Evolutionary conservation across 2,797 vertebrate genomes (phyloP), one percentile per base, ranked within the genome.

Genomic region (Trichosurus vulpecula): DNA sequence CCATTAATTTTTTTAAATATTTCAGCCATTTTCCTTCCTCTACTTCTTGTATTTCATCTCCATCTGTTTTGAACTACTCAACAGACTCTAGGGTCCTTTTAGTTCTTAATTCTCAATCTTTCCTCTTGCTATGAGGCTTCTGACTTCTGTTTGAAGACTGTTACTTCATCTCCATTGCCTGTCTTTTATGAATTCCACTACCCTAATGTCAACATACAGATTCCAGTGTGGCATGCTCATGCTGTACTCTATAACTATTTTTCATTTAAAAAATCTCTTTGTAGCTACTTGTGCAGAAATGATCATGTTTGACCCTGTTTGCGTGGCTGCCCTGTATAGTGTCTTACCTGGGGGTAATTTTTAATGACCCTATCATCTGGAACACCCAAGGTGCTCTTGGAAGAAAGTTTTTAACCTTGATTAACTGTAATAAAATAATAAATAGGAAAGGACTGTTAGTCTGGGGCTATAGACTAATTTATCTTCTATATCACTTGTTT

Each of bases 191-290:
- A 4, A 27, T 35, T 57, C 3, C 74, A 2, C 25, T 54, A 55
- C 22, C 27, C 30, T 14, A 41, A 0, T 14, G 19, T 0, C 29
- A 14, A 25, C 74, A 47, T 31, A 47, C 27, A 74, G n/a, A 35
- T 54, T 35, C 52, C n/a, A 4, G 10, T 0, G 0, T 25, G 31
- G 35, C 12, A 35, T 29, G 10, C 0, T 47, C 0, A 0, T 0
- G 0, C 90, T 19, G 29, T 66, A 14, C 14, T 51, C 52, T 35
- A 6, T 52, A 0, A 27, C 52, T 6, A 91, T 3, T 35, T 41
- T 47, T 4, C 55, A 19, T 91, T 35, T 30, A n/a, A 29, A 66
- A 52, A 3, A 0, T 29, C 2, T 5, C 0, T 14, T 13, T 52
- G 61, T 41, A 5, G 51, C 31, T 12, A 1, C 13, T 30, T 12